Percentiles rank a stretch among this genome's conserved stretches.
phyloP scores from a whole-genome alignment of 2,888 invertebrate species.

The Calameuta filiformis region DNA sequence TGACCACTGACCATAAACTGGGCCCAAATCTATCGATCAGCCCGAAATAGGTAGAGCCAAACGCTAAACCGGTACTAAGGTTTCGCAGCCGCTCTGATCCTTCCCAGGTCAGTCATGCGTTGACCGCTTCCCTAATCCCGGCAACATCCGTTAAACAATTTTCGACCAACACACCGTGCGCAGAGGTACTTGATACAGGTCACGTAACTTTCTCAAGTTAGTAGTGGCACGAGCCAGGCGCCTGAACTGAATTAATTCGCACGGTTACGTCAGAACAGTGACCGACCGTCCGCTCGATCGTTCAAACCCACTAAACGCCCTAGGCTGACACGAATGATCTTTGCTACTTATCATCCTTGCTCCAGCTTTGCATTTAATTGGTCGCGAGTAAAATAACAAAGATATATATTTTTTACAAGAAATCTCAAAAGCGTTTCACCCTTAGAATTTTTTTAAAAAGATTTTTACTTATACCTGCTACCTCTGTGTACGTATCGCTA shows the following conservation, averaged over 20 bases:
- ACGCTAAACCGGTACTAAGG: neutral
- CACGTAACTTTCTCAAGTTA: constrained; percentile 51
- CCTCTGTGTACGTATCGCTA: neutral
- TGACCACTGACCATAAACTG: neutral
- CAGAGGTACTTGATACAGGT: constrained; percentile 46
- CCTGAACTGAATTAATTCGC: constrained; percentile 53
- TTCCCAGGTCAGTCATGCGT: neutral
- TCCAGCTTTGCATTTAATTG: neutral
- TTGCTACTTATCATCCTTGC: neutral
- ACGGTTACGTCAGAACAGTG: constrained; percentile 46
- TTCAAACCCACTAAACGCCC: neutral
- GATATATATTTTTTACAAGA: neutral
- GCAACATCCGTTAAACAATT: neutral
- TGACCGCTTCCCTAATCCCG: neutral
- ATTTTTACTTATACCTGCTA: neutral
- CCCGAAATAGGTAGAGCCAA: neutral
- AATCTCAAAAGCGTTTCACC: neutral
- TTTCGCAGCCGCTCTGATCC: neutral
- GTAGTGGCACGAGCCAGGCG: constrained; percentile 41
- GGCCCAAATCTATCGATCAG: neutral
- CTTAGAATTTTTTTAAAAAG: neutral
- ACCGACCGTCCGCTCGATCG: constrained; percentile 4
- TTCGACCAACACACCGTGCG: constrained; percentile 18
- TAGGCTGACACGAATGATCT: neutral
- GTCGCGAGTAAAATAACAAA: neutral